These are phyloP conservation scores for Apotomis capreana DNA, from an alignment of 2,888 invertebrate genomes.

Conservation along the genomic window DNA sequence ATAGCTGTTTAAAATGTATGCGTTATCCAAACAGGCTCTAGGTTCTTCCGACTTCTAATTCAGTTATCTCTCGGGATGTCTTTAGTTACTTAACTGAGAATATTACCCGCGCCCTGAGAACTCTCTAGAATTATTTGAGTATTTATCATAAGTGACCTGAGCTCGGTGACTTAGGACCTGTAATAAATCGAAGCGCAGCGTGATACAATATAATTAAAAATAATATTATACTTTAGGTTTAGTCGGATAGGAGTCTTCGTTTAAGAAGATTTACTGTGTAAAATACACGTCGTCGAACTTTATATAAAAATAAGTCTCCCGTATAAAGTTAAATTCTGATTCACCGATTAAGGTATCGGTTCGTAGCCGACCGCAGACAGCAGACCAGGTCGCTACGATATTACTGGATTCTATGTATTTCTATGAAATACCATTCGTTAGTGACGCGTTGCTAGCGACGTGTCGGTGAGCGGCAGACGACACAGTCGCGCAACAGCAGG, in stretches of 20 bases:
- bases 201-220: not conserved
- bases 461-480: no score
- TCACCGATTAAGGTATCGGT: no score
- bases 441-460: no score
- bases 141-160: constrained; percentile 13
- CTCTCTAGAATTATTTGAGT: constrained; percentile 11
- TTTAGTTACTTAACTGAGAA: constrained; percentile 12
- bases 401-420: no score
- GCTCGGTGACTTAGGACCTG: constrained; percentile 7
- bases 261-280: not conserved
- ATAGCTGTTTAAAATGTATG: constrained; percentile 14
- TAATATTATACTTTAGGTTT: not conserved
- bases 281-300: not conserved
- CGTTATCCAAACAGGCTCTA: constrained; percentile 27
- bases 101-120: constrained; percentile 9
- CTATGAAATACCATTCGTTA: no score
- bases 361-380: no score
- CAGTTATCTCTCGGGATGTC: constrained; percentile 4
- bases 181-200: constrained; percentile 14
- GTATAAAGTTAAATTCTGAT: not conserved
- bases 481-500: no score
- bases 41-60: constrained; percentile 27
- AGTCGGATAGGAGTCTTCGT: not conserved
- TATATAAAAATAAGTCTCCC: not conserved
- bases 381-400: no score